Evolutionary conservation across 2,797 vertebrate species (phyloP).

Genomic region (Platyrinchus mystaceus): DNA sequence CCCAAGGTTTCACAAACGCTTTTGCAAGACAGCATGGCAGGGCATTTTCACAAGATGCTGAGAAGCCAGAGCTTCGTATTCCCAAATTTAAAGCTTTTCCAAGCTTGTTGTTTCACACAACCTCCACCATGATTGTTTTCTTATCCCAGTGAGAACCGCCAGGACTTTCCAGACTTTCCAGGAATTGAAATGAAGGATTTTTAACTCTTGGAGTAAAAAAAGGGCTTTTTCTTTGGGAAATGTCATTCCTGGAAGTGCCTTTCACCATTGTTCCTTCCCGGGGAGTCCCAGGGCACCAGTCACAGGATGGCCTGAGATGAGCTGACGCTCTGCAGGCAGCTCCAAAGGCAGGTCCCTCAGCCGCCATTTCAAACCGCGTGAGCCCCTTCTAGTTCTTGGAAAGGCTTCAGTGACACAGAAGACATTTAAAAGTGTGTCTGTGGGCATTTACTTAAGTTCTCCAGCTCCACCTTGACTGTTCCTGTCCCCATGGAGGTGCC

Average conservation of each 20-base stretch:
- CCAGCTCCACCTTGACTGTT: neutral
- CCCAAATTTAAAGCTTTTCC: neutral
- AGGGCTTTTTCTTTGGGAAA: neutral
- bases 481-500: neutral
- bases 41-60: neutral
- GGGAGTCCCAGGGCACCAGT: neutral
- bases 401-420: neutral
- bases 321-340: neutral
- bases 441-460: neutral
- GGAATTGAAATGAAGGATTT: neutral
- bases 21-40: neutral
- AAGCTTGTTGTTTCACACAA: neutral
- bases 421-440: neutral
- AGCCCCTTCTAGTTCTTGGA: neutral
- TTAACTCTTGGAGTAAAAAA: neutral
- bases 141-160: rapidly evolving
- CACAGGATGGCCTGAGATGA: neutral
- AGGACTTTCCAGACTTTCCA: neutral
- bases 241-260: neutral
- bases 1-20: neutral
- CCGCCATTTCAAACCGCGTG: rapidly evolving
- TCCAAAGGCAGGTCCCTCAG: rapidly evolving
- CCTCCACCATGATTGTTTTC: neutral
- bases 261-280: neutral
- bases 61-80: neutral